Evolutionary conservation across 2,113 vertebrate species (phyloP), one percentile per base, ranked within the genome.

Genomic region (Egretta garzetta): DNA sequence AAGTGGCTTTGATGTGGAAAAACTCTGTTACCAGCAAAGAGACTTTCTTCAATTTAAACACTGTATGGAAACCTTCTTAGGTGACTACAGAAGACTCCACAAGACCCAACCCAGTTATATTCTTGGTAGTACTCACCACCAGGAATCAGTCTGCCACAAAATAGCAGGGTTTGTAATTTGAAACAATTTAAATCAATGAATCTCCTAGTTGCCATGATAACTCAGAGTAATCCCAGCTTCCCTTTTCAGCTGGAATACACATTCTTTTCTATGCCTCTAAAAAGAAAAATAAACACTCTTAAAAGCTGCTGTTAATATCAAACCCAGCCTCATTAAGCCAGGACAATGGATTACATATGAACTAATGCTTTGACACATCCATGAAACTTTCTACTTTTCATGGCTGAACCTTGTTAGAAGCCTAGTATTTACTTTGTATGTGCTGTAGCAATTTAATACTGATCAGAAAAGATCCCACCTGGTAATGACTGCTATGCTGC

Each of bases 341-440:
- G 16, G 50, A 62, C 43, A 82, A 72, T 0, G 0, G 50, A 56
- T 4, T 43, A 35, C 39, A 56, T 14, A 30, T 2, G 32, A 90
- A 80, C 27, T 55, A 75, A 56, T 60, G 56, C 62, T 94, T 58
- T 67, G 67, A 74, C 6, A 80, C 1, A 67, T 30, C 8, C 47
- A 41, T 37, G 17, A 58, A 88, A 73, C 28, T 14, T 66, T 33
- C 49, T 64, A 18, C 22, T 81, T 90, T 71, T 70, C 41, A 68
- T 50, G 32, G 17, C n/a, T 90, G 58, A 92, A 63, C 18, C 15
- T 35, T 76, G 27, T 35, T 63, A 76, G 23, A 83, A 91, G 55
- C 37, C 43, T 77, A 62, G 6, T 35, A 50, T 60, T 90, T 45
- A 66, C 22, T 68, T 50, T 76, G 24, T 33, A 70, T 6, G 4